Evolutionary conservation across 2,797 vertebrate species (phyloP).

Genomic region (Toxotes lorentzi): DNA sequence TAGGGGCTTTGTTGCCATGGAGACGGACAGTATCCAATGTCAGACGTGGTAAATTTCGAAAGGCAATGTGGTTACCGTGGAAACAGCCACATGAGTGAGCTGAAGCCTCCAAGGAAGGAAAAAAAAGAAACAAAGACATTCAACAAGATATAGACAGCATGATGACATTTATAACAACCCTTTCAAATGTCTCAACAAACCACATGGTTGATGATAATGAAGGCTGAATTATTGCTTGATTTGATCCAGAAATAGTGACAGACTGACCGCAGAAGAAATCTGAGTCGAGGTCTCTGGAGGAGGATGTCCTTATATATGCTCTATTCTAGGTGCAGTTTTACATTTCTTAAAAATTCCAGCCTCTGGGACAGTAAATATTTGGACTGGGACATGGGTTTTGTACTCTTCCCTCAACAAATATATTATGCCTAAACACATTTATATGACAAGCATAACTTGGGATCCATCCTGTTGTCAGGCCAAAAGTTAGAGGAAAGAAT

Average conservation of each 20-base stretch:
- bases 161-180: constrained; percentile 30
- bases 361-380: background rate
- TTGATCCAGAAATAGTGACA: constrained; percentile 2
- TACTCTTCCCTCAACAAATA: background rate
- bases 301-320: background rate
- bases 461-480: background rate
- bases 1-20: constrained; percentile 79
- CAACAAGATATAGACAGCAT: constrained; percentile 35
- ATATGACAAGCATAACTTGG: background rate
- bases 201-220: constrained; percentile 13
- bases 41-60: constrained; percentile 76
- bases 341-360: constrained; percentile 10
- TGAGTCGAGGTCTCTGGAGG: constrained; percentile 12
- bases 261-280: constrained; percentile 20
- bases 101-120: constrained; percentile 55
- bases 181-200: constrained; percentile 33
- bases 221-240: constrained; percentile 18
- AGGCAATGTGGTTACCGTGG: constrained; percentile 81
- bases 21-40: constrained; percentile 76
- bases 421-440: background rate
- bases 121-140: constrained; percentile 45
- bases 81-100: constrained; percentile 79
- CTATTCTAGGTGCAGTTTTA: background rate
- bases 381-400: background rate
- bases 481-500: background rate